phyloP scores from a whole-genome alignment of 2,113 vertebrate genomes.

The Nerophis lumbriciformis region DNA sequence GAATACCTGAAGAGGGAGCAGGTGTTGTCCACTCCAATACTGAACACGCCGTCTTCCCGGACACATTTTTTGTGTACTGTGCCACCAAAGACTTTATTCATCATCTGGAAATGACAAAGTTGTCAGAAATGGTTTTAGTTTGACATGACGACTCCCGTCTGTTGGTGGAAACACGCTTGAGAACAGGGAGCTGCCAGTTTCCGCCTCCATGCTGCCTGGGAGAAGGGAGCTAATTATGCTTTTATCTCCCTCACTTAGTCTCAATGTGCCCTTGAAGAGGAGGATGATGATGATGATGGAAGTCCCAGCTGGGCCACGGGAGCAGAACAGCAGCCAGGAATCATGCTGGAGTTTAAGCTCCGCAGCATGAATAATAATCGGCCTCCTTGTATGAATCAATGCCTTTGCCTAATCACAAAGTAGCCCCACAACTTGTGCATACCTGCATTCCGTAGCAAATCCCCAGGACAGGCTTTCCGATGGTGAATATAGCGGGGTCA shows the following conservation, averaged over 20 bases:
- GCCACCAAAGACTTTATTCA: constrained; percentile 98
- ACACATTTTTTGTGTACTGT: constrained; percentile 94
- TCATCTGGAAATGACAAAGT: constrained; percentile 78
- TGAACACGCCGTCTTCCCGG: constrained; percentile 95
- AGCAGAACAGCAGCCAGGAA: constrained; percentile 17
- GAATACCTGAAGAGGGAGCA: constrained; percentile 93
- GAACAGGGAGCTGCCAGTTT: constrained; percentile 5
- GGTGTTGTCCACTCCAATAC: constrained; percentile 85
- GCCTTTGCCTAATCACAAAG: background rate
- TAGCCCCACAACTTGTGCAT: background rate
- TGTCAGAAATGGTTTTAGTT: constrained; percentile 1
- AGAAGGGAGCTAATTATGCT: constrained; percentile 14
- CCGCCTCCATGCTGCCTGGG: constrained; percentile 3
- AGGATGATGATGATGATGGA: constrained; percentile 1
- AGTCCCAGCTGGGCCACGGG: constrained; percentile 19
- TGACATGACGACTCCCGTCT: background rate
- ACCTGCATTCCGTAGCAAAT: constrained; percentile 99
- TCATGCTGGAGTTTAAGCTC: constrained; percentile 11
- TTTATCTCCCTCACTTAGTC: constrained; percentile 12
- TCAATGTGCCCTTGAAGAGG: constrained; percentile 32
- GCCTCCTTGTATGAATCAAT: constrained; percentile 6
- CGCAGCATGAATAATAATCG: constrained; percentile 9
- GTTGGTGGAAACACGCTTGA: background rate
- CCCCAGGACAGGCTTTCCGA: constrained; percentile 93
- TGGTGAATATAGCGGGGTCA: constrained; percentile 95